Evolutionary conservation across 2,113 vertebrate species (phyloP).

Genomic region (Ciconia stormi): DNA sequence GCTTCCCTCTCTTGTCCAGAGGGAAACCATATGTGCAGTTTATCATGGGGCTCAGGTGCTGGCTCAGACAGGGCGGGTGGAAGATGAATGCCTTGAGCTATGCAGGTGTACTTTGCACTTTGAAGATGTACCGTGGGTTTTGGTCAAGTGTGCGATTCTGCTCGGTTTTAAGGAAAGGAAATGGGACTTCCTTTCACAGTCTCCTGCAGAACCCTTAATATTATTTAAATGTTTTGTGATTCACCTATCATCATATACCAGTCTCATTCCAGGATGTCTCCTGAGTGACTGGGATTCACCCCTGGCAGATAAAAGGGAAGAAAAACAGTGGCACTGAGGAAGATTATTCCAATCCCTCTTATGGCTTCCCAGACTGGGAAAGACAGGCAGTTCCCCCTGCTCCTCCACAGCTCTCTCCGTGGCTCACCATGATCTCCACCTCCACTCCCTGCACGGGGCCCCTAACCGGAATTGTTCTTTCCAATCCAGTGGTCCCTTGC

Average conservation of each 20-base stretch:
- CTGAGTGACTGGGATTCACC: neutral
- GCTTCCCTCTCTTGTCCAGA: neutral
- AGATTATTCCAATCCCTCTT: neutral
- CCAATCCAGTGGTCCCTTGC: neutral
- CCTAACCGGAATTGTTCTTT: neutral
- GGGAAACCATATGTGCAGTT: neutral
- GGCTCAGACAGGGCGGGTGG: neutral
- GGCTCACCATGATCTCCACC: neutral
- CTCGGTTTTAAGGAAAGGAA: neutral
- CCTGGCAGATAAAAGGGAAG: neutral
- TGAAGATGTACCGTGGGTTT: neutral
- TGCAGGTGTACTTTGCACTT: neutral
- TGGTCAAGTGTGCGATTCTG: neutral
- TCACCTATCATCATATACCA: neutral
- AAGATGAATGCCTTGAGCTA: neutral
- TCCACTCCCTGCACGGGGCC: neutral
- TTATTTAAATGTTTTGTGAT: neutral
- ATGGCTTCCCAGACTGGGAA: neutral
- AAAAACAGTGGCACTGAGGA: accelerated
- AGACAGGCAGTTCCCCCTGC: neutral
- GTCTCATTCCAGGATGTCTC: neutral
- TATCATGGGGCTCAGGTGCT: neutral
- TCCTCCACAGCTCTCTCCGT: neutral
- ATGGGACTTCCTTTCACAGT: neutral
- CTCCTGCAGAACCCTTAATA: neutral